Evolutionary conservation across 2,113 vertebrate species (phyloP), one percentile per base, ranked within the genome.

Genomic region (Elachura formosa): DNA sequence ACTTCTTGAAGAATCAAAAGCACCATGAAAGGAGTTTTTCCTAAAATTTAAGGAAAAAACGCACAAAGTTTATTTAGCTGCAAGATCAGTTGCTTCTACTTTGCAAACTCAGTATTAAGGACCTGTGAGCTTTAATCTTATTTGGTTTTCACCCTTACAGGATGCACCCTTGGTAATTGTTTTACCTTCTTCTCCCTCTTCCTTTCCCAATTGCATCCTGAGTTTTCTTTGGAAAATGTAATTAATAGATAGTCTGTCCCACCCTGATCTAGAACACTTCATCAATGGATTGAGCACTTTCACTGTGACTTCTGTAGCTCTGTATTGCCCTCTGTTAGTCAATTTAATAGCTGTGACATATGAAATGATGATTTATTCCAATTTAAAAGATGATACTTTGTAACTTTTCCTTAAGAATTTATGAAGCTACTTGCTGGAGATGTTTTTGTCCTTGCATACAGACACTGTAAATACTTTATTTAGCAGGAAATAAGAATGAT

Each of bases 311-410:
- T 56, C 43, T 82, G 14, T 54, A 14, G 36, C 19, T 36, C 51
- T 91, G 29, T 14, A 0, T 48, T 63, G 56, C 6, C 12, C 24
- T 45, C 1, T 41, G 11, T 36, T 61, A 64, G 31, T 41, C 12
- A 29, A 0, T 68, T 66, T 20, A 49, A 12, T 49, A 54, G 22
- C 34, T 80, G 2, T 14, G 51, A 12, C 1, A 2, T 23, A 14
- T 2, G 3, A 25, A 55, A 46, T 16, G 16, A 6, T 40, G 8
- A 6, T 69, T 76, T 84, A 28, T 85, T 76, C 73, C 11, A 26
- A 3, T 61, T 23, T 7, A 69, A 49, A 55, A 23, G 1, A 1
- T 19, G 3, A 1, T 36, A 22, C 24, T 7, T 17, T 19, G 5
- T 48, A 16, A 36, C 78, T 49, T 56, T 40, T 25, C 31, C 22